A percentile compares a stretch with the other conserved stretches of the same genome.
Evolutionary conservation across 2,113 vertebrate genomes (phyloP).

Genomic region (Coturnix japonica): DNA sequence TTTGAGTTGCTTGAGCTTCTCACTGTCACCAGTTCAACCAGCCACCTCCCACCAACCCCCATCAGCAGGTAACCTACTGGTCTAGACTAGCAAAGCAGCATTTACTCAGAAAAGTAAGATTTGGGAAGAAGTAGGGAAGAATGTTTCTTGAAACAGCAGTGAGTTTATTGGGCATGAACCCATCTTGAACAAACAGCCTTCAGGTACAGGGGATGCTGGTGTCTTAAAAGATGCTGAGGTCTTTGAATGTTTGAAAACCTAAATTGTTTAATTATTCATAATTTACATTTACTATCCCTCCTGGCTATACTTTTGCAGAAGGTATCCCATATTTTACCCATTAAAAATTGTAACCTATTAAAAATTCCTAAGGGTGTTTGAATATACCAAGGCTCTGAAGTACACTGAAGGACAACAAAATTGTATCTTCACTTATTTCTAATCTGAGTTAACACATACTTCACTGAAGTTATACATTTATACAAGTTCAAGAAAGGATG

Average conservation of each 20-base stretch:
- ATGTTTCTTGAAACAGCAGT: not conserved
- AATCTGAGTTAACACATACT: not conserved
- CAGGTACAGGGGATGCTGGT: not conserved
- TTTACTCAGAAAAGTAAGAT: not conserved
- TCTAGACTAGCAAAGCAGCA: not conserved
- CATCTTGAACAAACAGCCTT: not conserved
- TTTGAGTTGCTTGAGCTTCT: not conserved
- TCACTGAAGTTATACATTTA: not conserved
- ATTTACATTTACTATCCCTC: not conserved
- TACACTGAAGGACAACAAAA: not conserved
- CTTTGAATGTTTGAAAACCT: not conserved
- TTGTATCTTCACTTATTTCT: not conserved
- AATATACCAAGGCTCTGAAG: not conserved
- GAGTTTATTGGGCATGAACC: not conserved
- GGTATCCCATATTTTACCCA: not conserved
- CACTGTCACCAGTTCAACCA: fast-evolving
- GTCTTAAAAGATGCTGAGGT: not conserved
- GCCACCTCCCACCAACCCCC: fast-evolving
- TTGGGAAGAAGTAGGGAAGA: not conserved
- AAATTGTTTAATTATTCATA: not conserved
- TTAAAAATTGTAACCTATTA: not conserved
- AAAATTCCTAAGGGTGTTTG: not conserved
- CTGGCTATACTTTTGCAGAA: not conserved
- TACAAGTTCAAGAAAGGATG: not conserved
- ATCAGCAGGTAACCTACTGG: not conserved